These are phyloP conservation scores for Zygothrica quintamaculata DNA, from an alignment of 2,888 invertebrate genomes.

Conservation along the genomic window DNA sequence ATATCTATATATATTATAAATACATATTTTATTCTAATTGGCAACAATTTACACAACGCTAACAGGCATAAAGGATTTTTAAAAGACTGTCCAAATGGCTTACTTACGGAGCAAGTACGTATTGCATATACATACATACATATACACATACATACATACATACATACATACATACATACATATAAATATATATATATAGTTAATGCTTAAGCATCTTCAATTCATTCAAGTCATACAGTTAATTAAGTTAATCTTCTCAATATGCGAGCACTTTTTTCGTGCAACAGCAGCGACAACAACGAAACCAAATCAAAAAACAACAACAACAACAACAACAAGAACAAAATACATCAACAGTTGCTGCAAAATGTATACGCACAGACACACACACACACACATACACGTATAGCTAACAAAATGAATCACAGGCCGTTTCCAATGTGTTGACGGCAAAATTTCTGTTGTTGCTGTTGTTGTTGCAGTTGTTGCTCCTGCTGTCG, in stretches of 20 bases:
- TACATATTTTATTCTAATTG: slow-evolving; percentile 13
- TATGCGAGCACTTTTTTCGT: slow-evolving; percentile 66
- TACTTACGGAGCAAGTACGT: slow-evolving; percentile 95
- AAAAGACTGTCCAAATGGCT: slow-evolving; percentile 97
- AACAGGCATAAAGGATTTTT: slow-evolving; percentile 97
- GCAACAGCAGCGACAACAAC: slow-evolving; percentile 32
- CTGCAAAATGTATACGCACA: slow-evolving; percentile 25
- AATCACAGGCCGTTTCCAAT: slow-evolving; percentile 54
- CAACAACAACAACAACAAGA: slow-evolving; percentile 13
- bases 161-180: background rate
- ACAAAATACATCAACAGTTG: slow-evolving; percentile 12
- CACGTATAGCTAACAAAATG: slow-evolving; percentile 38
- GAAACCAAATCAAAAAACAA: slow-evolving; percentile 19
- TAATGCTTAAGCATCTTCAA: slow-evolving; percentile 49
- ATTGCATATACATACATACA: slow-evolving; percentile 4
- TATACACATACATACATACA: background rate
- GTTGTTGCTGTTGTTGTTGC: slow-evolving; percentile 13
- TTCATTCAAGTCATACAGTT: slow-evolving; percentile 72
- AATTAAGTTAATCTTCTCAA: slow-evolving; percentile 71
- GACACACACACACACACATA: slow-evolving; percentile 1
- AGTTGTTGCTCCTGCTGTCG: slow-evolving; percentile 44
- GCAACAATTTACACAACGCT: slow-evolving; percentile 16
- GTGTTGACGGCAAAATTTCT: slow-evolving; percentile 54
- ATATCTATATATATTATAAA: too few relatives aligned
- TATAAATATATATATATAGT: slow-evolving; percentile 6